Evolutionary conservation across 64 coral and sea anemone species (phyloP), one percentile per base, ranked within the genome.

Genomic region (Astreopora myriophthalma): DNA sequence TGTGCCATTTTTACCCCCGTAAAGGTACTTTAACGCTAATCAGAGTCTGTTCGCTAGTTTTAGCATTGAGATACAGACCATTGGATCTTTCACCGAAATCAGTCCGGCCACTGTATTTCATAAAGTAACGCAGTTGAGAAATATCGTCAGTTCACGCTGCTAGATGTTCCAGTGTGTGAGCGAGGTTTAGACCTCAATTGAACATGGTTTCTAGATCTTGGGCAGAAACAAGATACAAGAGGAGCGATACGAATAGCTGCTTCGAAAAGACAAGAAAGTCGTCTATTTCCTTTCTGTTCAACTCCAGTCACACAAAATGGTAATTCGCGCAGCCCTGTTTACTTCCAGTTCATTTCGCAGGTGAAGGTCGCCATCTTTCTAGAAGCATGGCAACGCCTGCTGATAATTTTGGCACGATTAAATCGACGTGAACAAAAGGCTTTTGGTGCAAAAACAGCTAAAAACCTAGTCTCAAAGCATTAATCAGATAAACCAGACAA

Each of bases 401-500:
- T 32, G 4, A 28, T 32, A 31, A 64, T 32, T 3, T 3, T 0
- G 16, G 29, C 2, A 29, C 11, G 22, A 49, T 19, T 33, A 61
- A 80, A 26, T 80, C 26, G 1, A 32, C 2, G 20, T 9, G 12
- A 58, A 20, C 76, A 58, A 80, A 31, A 55, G 17, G 28, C 55
- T 82, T 79, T 37, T 37, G 2, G 6, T 35, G 25, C 22, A 20
- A 33, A 80, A 58, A 80, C 48, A 83, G 38, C 32, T 55, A 30
- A 78, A 78, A 11, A 52, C 40, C 12, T 31, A 77, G 33, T 65
- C 61, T 81, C 24, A 63, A 83, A 64, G 34, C 22, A 34, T 23
- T 39, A 64, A 83, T 64, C 34, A 31, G 33, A 83, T 82, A 37
- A 83, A 37, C 29, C 32, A 64, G 79, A 83, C 55, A 2, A 30